Evolutionary conservation across 1,140 invertebrate species (phyloP).

Genomic region (Mya arenaria): DNA sequence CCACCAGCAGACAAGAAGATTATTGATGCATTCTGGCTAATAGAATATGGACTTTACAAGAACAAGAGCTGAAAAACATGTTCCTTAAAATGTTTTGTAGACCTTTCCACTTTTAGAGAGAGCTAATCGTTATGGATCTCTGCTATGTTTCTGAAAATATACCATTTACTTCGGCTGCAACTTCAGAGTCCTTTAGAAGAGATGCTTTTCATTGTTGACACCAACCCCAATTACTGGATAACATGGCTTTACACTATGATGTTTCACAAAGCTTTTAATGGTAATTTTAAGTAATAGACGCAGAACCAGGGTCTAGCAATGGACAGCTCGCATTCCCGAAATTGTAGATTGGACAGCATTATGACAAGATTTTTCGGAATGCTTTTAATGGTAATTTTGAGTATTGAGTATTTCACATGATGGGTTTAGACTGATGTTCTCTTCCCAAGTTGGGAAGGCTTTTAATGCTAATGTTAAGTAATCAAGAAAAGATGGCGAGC

Average conservation of each 20-base stretch:
- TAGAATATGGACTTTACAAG: too few species aligned
- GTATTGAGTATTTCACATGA: conserved; percentile 30
- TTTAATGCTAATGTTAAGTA: neutral
- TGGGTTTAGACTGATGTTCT: neutral
- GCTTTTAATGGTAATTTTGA: conserved; percentile 58
- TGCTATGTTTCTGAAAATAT: too few species aligned
- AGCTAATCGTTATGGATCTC: too few species aligned
- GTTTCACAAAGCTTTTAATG: neutral
- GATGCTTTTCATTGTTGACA: too few species aligned
- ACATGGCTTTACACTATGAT: neutral
- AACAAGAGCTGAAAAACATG: too few species aligned
- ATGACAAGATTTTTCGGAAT: conserved; percentile 25
- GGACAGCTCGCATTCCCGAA: neutral
- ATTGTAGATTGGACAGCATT: neutral
- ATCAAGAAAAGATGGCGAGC: neutral
- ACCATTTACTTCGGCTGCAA: too few species aligned
- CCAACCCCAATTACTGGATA: neutral
- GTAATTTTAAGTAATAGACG: neutral
- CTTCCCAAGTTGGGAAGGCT: neutral
- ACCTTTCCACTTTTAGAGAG: too few species aligned
- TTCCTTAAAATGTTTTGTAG: too few species aligned
- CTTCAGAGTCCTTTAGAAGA: too few species aligned
- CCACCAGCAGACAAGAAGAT: too few species aligned
- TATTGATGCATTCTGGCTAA: too few species aligned
- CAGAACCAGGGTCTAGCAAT: neutral